phyloP scores from a whole-genome alignment of 2,113 vertebrate species.

The Oncorhynchus kisutch region DNA sequence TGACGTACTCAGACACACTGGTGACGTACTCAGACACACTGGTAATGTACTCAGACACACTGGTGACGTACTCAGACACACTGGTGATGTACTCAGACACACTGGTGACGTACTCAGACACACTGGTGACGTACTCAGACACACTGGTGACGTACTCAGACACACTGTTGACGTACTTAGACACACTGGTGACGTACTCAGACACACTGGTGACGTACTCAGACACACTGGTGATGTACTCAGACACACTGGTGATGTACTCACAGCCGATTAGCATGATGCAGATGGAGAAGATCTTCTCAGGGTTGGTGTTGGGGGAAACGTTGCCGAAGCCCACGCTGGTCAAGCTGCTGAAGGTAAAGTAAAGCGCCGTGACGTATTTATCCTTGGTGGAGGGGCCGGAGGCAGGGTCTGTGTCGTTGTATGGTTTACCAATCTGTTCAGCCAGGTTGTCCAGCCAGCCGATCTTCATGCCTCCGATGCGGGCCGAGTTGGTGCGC shows the following conservation, averaged over 20 bases:
- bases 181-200: no score
- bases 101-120: no score
- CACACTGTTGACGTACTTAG: no score
- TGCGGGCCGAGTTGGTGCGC: conserved; percentile 82
- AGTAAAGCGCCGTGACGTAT: conserved; percentile 96
- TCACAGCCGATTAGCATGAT: conserved; percentile 99
- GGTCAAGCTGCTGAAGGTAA: conserved; percentile 99
- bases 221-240: not conserved
- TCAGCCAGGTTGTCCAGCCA: conserved; percentile 95
- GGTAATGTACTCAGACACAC: no score
- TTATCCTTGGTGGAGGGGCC: conserved; percentile 96
- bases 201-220: no score
- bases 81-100: no score
- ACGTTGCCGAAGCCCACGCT: conserved; percentile 97
- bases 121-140: no score
- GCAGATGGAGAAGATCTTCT: conserved; percentile 99
- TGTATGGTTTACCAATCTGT: conserved; percentile 94
- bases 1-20: not conserved
- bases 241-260: conserved; percentile 54
- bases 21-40: no score
- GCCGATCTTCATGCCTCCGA: conserved; percentile 83
- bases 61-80: no score
- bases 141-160: no score
- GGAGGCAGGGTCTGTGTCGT: conserved; percentile 80
- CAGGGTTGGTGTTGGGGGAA: conserved; percentile 97